Base-by-base conservation (phyloP, 2,113 vertebrate species). In the Ellobius talpinus region DNA sequence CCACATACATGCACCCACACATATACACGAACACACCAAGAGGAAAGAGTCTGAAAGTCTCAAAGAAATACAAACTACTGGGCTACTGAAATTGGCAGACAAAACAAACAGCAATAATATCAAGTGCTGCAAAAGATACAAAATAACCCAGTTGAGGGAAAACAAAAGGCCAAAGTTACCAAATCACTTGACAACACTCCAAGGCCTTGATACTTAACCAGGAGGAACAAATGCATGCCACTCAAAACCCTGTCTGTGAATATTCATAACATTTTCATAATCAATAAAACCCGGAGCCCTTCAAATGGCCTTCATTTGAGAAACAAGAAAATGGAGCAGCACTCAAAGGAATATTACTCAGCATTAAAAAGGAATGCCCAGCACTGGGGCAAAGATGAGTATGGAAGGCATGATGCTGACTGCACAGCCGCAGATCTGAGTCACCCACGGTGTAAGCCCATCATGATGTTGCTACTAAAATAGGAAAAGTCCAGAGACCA, bases 371-470 rank as follows among this genome's bases (percentile, higher is more conserved):
- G 55, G 70, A 66, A 26, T 3, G 45, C 13, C n/a, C 36, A 5
- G 1, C 14, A 0, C 1, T 9, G 65, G 23, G 2, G 23, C 3
- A 10, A 0, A 26, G 31, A 31, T 24, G 26, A 74, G 8, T 7
- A 11, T 29, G 7, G 33, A 24, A 47, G 1, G 17, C 29, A 33
- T 2, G 4, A 16, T 16, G 33, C 29, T 17, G 13, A 12, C 1
- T 2, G 9, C 42, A 24, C 33, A 73, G 13, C 2, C 5, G 50
- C 36, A 63, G 42, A 9, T 36, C 11, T 5, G 1, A 88, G 42
- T 24, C 24, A 65, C 21, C 2, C 0, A 1, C 55, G 0, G 0
- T 36, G 10, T 0, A 5, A 21, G 3, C 39, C 78, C 21, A n/a
- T 19, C 17, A 13, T 16, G 3, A 36, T 0, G 1, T 36, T 68